phyloP scores from a whole-genome alignment of 2,888 invertebrate genomes.

The Apamea crenata region DNA sequence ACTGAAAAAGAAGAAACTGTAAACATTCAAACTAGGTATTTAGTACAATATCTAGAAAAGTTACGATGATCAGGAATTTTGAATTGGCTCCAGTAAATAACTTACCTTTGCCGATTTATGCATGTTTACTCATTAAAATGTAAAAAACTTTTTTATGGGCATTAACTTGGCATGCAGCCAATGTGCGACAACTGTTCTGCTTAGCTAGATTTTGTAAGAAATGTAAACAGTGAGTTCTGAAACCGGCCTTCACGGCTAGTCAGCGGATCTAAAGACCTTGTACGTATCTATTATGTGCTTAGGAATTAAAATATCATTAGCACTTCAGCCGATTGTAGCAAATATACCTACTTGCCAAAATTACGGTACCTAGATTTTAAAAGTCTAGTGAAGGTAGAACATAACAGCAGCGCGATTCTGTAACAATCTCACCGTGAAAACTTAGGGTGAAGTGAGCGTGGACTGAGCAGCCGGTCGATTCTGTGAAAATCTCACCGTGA shows the following conservation, averaged over 20 bases:
- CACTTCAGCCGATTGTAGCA: background rate
- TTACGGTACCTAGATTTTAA: conserved; percentile 10
- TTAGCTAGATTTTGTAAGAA: conserved; percentile 36
- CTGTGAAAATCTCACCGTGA: too few species aligned
- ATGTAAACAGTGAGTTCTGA: conserved; percentile 40
- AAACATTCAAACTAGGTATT: conserved; percentile 30
- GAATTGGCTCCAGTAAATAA: conserved; percentile 21
- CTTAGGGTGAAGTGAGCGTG: too few species aligned
- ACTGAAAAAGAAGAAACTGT: background rate
- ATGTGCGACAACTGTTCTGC: conserved; percentile 14
- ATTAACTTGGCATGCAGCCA: conserved; percentile 43
- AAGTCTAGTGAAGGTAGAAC: background rate
- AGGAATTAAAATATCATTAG: conserved; percentile 20
- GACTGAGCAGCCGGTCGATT: too few species aligned
- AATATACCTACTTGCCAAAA: background rate
- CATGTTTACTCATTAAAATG: conserved; percentile 29
- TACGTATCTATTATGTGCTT: background rate
- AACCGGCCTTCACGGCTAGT: conserved; percentile 30
- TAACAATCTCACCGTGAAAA: too few species aligned
- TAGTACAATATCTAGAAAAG: background rate
- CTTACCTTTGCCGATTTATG: conserved; percentile 40
- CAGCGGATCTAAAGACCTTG: conserved; percentile 13
- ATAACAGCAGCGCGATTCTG: too few species aligned
- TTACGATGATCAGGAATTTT: conserved; percentile 25
- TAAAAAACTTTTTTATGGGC: conserved; percentile 11